phyloP scores from a whole-genome alignment of 2,797 vertebrate genomes.

The Adelosebastes latens region DNA sequence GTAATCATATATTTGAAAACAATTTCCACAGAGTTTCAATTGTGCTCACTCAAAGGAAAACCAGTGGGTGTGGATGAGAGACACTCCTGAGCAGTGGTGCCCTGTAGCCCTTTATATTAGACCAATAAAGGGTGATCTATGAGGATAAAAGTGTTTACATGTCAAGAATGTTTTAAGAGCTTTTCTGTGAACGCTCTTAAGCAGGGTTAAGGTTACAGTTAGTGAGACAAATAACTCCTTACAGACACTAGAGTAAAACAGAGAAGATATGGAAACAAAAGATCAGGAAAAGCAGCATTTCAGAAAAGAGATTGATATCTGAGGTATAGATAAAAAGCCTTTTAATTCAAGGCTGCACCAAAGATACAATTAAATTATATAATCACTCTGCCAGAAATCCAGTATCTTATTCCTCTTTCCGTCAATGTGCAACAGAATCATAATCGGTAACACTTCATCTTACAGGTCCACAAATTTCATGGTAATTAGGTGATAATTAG shows the following conservation, averaged over 20 bases:
- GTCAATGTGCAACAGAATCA: no score
- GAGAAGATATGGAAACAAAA: constrained; percentile 1
- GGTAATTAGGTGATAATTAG: no score
- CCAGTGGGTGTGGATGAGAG: not conserved
- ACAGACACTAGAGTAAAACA: not conserved
- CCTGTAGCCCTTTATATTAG: not conserved
- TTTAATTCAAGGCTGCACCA: constrained; percentile 6
- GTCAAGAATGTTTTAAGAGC: constrained; percentile 2
- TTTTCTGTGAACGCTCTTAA: not conserved
- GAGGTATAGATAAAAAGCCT: not conserved
- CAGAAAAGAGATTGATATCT: constrained; percentile 11
- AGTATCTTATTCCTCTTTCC: not conserved
- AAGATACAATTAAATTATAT: not conserved
- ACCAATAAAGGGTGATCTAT: constrained; percentile 6
- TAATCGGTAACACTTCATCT: no score
- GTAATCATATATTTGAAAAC: constrained; percentile 3
- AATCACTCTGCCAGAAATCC: not conserved
- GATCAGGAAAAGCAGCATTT: not conserved
- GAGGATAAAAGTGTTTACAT: constrained; percentile 10
- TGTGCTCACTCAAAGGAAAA: not conserved
- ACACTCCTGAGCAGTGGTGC: not conserved
- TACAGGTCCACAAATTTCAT: no score
- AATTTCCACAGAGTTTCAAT: constrained; percentile 12
- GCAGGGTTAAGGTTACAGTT: not conserved
- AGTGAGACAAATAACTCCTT: not conserved